A percentile compares a stretch with the other conserved stretches of the same genome.
phyloP scores from a whole-genome alignment of 1,140 invertebrate species.

The Pseudoatta argentina region DNA sequence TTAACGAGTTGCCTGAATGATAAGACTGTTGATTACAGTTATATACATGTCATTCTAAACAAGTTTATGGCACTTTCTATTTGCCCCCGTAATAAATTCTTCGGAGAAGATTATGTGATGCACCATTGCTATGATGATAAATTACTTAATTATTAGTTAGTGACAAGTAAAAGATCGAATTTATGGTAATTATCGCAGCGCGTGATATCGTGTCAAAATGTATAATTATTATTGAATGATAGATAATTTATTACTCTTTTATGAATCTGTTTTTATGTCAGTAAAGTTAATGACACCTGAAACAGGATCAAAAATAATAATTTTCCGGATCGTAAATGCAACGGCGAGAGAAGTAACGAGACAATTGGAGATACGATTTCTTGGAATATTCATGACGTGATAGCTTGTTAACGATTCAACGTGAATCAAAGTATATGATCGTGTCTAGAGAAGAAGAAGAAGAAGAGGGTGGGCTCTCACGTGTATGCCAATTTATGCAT shows the following conservation, averaged over 20 bases:
- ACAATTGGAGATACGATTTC: slow-evolving; percentile 39
- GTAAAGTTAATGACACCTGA: neutral
- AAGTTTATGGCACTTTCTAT: neutral
- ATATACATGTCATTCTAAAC: slow-evolving; percentile 11
- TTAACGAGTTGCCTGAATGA: neutral
- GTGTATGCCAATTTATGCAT: slow-evolving; percentile 78
- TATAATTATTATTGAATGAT: neutral
- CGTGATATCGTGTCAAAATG: neutral
- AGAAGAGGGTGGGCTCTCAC: slow-evolving; percentile 65
- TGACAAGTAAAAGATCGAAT: neutral
- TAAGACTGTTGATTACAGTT: neutral
- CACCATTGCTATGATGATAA: neutral
- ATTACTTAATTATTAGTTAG: too few species aligned
- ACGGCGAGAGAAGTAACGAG: neutral
- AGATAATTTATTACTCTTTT: neutral
- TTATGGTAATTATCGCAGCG: neutral
- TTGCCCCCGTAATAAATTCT: neutral
- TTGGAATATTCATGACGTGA: slow-evolving; percentile 44
- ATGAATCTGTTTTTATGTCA: neutral
- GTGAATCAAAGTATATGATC: slow-evolving; percentile 70
- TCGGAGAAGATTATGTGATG: neutral
- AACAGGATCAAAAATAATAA: neutral
- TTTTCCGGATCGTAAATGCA: neutral
- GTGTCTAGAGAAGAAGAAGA: slow-evolving; percentile 24
- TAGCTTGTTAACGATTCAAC: slow-evolving; percentile 75